Percentiles rank a stretch among this genome's conserved stretches.
Evolutionary conservation across 92 coral and sea anemone species (phyloP).

Genomic region (Palythoa grandis): DNA sequence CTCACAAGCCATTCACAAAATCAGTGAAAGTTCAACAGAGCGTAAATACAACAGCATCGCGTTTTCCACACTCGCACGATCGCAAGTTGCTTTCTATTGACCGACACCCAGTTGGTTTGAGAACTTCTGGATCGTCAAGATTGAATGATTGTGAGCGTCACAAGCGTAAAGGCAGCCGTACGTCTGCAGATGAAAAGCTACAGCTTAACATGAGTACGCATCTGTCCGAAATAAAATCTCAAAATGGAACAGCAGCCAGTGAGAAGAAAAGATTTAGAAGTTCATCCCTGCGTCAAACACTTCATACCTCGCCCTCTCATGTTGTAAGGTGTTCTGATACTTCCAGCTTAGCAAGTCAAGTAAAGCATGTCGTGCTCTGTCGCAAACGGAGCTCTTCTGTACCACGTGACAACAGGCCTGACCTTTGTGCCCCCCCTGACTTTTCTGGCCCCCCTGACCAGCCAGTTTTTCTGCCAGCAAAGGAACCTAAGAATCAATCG

Average conservation of each 20-base stretch:
- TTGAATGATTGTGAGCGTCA: not conserved
- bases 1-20: conserved; percentile 1
- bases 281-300: not conserved
- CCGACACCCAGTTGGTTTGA: not conserved
- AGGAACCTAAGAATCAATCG: too few relatives aligned
- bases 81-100: not conserved
- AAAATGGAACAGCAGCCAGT: not conserved
- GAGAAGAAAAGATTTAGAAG: conserved; percentile 1
- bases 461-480: too few relatives aligned
- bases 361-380: conserved; percentile 2
- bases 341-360: not conserved
- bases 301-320: not conserved
- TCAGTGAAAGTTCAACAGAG: conserved; percentile 17
- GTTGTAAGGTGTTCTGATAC: not conserved
- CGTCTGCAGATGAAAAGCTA: not conserved
- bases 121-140: not conserved
- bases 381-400: conserved; percentile 37
- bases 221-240: not conserved
- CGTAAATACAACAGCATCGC: conserved; percentile 18
- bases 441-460: not conserved
- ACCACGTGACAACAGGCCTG: conserved; percentile 9
- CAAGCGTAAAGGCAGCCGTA: too few relatives aligned
- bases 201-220: not conserved
- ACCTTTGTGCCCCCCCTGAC: not conserved
- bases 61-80: conserved; percentile 10